Percentiles rank a stretch among this genome's conserved stretches.
phyloP scores from a whole-genome alignment of 64 coral and sea anemone genomes.

The Stichodactyla helianthus region DNA sequence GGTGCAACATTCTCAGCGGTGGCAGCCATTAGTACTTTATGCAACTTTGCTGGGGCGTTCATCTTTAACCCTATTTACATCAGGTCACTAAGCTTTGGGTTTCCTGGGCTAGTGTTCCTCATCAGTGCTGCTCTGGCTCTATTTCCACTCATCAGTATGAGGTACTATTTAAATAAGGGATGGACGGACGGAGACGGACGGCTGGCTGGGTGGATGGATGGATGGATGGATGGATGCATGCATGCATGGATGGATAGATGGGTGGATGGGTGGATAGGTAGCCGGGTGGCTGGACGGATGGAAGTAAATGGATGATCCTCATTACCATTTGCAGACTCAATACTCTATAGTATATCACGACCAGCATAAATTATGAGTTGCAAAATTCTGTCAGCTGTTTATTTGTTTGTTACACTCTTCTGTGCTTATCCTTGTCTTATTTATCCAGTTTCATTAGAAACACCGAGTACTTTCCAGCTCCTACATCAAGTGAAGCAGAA shows the following conservation, averaged over 20 bases:
- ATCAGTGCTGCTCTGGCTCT: constrained; percentile 37
- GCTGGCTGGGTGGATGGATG: too few relatives aligned
- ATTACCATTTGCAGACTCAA: too few relatives aligned
- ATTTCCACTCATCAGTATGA: constrained; percentile 44
- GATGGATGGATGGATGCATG: too few relatives aligned
- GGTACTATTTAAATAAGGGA: background rate
- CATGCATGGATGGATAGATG: too few relatives aligned
- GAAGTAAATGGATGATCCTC: too few relatives aligned
- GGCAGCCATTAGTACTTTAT: constrained; percentile 46
- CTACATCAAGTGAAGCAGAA: constrained; percentile 16
- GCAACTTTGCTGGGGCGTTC: constrained; percentile 40
- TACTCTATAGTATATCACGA: too few relatives aligned
- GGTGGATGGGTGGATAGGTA: too few relatives aligned
- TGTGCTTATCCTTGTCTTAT: too few relatives aligned
- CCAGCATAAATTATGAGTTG: too few relatives aligned
- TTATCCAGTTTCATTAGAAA: background rate
- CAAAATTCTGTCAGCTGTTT: background rate
- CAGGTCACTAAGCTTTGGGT: constrained; percentile 46
- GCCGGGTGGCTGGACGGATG: too few relatives aligned
- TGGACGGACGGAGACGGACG: background rate
- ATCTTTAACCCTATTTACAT: constrained; percentile 77
- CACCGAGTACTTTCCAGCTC: constrained; percentile 10
- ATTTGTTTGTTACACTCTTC: background rate
- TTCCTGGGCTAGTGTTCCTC: constrained; percentile 62
- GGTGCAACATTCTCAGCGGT: constrained; percentile 61